Base-by-base conservation (phyloP, 1,140 invertebrate species). In the Drosophila ohnishii region DNA sequence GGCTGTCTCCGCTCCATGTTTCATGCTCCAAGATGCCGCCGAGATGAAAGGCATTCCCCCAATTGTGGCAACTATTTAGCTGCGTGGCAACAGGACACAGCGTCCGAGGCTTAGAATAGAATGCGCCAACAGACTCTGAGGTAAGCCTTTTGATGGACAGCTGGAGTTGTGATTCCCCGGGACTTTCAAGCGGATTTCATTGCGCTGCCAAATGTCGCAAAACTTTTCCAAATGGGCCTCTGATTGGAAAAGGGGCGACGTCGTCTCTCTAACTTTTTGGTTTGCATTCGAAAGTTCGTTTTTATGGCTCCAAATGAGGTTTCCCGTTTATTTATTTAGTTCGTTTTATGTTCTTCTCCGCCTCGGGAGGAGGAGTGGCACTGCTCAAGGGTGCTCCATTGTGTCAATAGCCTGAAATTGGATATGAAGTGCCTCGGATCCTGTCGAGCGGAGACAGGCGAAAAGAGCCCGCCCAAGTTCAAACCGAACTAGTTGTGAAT, bases 401-500 rank as follows among this genome's bases (percentile, higher is more conserved):
- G 73, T 77, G 62, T 81, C 79, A 81, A 81, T 78, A 81, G 70
- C 69, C 55, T 45, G 44, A 78, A 78, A 81, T 82, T 64, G 67
- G 79, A 74, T 82, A 78, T 67, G 48, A 73, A 65, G 45, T 65
- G 78, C 34, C 57, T 50, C 30, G 35, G 44, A 42, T 40, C 50
- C 42, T 30, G 34, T 60, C 51, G 66, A 37, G 32, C 25, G 30
- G 25, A 39, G 58, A 22, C 44, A 44, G 42, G 16, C 51, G 16
- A 4, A 10, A 30, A 35, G 22, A 19, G 14, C 37, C 11, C 19
- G 45, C 39, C n/a, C 32, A 73, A 50, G 37, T 63, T 62, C 71
- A 65, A 10, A 13, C 13, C 25, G n/a, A 53, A 75, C 64, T 75
- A 74, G 59, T 64, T 64, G 13, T 45, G 25, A 63, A 53, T 64